phyloP scores from a whole-genome alignment of 2,797 vertebrate species.

The Todus mexicanus region DNA sequence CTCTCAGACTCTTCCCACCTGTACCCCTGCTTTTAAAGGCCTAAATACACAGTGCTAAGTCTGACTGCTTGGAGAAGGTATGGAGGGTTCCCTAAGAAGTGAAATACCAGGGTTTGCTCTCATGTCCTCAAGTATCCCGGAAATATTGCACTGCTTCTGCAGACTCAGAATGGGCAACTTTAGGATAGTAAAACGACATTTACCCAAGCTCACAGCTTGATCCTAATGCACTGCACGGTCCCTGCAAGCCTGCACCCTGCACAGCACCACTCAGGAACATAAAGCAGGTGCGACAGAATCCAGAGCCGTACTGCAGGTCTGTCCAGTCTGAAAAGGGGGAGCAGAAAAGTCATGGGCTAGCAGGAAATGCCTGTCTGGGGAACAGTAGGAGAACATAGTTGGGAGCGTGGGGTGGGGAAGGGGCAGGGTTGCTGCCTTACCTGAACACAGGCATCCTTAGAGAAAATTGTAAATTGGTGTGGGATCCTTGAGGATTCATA shows the following conservation, averaged over 20 bases:
- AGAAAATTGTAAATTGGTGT: neutral
- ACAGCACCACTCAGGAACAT: neutral
- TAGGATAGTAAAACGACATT: neutral
- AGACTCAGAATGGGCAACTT: rapidly evolving
- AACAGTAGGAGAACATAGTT: neutral
- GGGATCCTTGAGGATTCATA: neutral
- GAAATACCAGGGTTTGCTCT: neutral
- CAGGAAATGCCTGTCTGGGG: neutral
- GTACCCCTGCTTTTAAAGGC: neutral
- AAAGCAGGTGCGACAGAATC: rapidly evolving
- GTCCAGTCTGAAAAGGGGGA: neutral
- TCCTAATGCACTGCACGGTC: neutral
- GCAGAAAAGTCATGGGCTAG: neutral
- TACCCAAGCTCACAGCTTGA: neutral
- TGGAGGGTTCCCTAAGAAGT: neutral
- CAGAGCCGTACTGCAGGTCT: neutral
- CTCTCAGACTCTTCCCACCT: neutral
- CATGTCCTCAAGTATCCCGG: neutral
- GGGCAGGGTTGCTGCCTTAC: neutral
- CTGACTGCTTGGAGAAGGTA: neutral
- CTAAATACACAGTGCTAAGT: neutral
- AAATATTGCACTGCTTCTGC: rapidly evolving
- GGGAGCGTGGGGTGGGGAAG: neutral
- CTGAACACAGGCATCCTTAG: neutral
- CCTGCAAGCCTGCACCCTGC: neutral